Evolutionary conservation across 2,113 vertebrate species (phyloP).

Genomic region (Clinocottus analis): DNA sequence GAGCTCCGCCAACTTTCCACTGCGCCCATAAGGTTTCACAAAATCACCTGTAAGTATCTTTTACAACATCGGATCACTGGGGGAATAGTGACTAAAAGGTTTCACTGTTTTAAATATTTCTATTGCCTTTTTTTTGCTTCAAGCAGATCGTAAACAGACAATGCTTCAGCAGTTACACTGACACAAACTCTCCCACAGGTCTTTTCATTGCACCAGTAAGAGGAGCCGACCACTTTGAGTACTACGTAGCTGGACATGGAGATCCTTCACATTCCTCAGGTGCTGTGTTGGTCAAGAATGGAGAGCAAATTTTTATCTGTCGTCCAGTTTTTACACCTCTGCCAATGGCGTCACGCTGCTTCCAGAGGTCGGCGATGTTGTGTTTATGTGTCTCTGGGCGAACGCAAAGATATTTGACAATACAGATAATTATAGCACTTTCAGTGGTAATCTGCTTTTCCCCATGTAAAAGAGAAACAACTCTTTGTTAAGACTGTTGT

Average conservation of each 20-base stretch:
- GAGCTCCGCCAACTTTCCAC: too few species aligned
- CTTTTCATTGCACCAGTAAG: slow-evolving; percentile 55
- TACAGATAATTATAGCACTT: neutral
- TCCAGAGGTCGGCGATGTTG: slow-evolving; percentile 52
- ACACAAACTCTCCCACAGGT: slow-evolving; percentile 36
- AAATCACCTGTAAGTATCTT: too few species aligned
- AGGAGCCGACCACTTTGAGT: slow-evolving; percentile 62
- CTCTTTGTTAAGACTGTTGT: neutral
- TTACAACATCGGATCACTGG: too few species aligned
- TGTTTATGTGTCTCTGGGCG: neutral
- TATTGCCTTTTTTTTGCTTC: neutral
- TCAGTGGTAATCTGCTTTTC: slow-evolving; percentile 62
- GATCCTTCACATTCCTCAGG: neutral
- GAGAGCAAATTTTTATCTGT: neutral
- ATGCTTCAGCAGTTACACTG: neutral
- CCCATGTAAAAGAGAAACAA: slow-evolving; percentile 25
- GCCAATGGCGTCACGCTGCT: slow-evolving; percentile 48
- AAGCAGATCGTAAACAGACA: neutral
- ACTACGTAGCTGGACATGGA: neutral
- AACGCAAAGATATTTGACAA: neutral
- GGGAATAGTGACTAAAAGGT: too few species aligned
- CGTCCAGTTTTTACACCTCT: rapidly evolving
- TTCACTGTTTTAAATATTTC: neutral
- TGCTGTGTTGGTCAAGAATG: slow-evolving; percentile 42
- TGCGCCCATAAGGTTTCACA: too few species aligned